phyloP scores from a whole-genome alignment of 2,113 vertebrate genomes.

The Sinocyclocheilus grahami region DNA sequence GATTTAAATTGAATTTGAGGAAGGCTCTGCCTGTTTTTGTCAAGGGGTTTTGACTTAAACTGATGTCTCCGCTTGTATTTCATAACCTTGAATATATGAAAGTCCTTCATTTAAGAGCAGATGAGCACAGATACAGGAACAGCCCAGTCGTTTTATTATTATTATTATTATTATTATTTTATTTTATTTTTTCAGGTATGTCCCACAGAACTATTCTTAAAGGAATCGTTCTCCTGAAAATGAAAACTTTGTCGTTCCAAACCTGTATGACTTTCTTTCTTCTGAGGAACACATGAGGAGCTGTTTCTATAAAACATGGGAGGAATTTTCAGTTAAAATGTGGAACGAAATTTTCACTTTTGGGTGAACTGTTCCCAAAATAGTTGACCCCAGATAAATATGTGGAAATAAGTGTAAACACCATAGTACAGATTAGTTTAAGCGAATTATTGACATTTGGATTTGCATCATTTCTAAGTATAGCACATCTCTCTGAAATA shows the following conservation, averaged over 20 bases:
- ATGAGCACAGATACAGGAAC: background rate
- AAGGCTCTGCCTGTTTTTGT: constrained; percentile 25
- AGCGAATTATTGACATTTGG: no score
- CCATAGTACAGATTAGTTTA: background rate
- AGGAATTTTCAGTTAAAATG: background rate
- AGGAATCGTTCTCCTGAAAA: background rate
- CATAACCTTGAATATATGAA: constrained; percentile 15
- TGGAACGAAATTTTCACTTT: background rate
- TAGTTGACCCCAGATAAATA: background rate
- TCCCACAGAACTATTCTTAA: background rate
- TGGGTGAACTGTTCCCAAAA: background rate
- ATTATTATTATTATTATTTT: background rate
- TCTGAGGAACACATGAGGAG: background rate
- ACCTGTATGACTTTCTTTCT: background rate
- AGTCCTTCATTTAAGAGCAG: background rate
- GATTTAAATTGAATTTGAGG: constrained; percentile 31
- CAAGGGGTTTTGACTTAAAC: background rate
- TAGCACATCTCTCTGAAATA: background rate
- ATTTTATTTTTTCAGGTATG: background rate
- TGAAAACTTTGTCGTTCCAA: background rate
- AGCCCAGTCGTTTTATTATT: background rate
- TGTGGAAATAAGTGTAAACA: background rate
- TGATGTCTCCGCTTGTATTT: constrained; percentile 4
- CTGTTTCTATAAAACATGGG: background rate
- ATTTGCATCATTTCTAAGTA: background rate